phyloP scores from a whole-genome alignment of 2,113 vertebrate genomes.

The Neodon shergylaensis region DNA sequence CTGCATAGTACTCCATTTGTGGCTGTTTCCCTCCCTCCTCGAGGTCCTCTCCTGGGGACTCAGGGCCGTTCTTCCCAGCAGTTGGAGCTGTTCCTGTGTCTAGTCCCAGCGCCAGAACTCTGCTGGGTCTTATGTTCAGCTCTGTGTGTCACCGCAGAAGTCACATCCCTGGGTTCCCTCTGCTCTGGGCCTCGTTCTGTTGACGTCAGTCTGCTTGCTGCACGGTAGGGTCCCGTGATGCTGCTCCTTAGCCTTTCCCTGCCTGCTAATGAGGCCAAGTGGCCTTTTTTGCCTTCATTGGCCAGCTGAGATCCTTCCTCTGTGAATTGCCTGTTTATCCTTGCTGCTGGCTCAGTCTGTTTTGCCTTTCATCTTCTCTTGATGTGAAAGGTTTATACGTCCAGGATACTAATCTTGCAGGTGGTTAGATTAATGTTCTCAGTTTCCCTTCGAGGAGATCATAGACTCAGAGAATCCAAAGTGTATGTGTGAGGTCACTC shows the following conservation, averaged over 20 bases:
- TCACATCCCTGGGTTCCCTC: not conserved
- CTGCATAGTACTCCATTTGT: not conserved
- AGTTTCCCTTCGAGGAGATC: not conserved
- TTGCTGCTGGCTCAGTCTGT: not conserved
- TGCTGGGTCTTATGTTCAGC: not conserved
- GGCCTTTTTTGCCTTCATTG: not conserved
- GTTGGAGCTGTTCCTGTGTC: not conserved
- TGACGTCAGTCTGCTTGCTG: not conserved
- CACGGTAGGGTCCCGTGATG: no score
- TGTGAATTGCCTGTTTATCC: not conserved
- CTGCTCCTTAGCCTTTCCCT: not conserved
- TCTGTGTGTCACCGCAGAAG: not conserved
- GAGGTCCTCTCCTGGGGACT: not conserved
- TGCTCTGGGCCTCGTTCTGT: not conserved
- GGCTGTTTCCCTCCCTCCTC: not conserved
- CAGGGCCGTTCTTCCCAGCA: not conserved
- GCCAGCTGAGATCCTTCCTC: not conserved
- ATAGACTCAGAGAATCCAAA: not conserved
- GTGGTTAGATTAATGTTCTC: not conserved
- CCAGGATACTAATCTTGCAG: not conserved
- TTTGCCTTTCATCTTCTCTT: not conserved
- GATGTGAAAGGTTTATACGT: not conserved
- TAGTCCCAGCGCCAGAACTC: not conserved
- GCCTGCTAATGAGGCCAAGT: not conserved
- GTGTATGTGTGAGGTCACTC: not conserved